Base-by-base conservation (phyloP, 2,888 invertebrate species). In the Hedya salicella region DNA sequence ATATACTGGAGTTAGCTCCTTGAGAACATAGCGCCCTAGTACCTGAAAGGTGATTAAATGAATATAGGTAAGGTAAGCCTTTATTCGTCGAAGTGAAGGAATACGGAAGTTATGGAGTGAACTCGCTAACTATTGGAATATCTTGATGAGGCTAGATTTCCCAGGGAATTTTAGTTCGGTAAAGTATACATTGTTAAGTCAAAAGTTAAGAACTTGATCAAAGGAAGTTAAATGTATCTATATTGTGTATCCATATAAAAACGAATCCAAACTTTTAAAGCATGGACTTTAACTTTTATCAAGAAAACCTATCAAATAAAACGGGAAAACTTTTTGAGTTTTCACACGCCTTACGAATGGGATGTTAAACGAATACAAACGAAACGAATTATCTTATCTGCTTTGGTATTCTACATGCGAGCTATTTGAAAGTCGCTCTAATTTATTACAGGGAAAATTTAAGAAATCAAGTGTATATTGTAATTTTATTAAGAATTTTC, bases 1-100 rank as follows among this genome's bases (percentile, higher is more conserved):
- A 79, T 79, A 70, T 75, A 70, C 74, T 32, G 62, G 72, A 79
- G 81, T 78, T 79, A 77, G 74, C 78, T 82, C 79, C 80, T 79
- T 73, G 75, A 76, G 71, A 75, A 77, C 72, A 78, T 83, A 75
- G 67, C 70, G 69, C 72, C 76, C 77, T 81, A 71, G 83, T 83
- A 80, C 71, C 64, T 67, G 49, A 40, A 36, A 48, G 60, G 40
- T 63, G 56, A 56, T 62, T 67, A 44, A 67, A 56, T 40, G 60
- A 59, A 39, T 61, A 52, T 46, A 59, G 59, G 50, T 63, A 56
- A 59, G 59, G 50, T 63, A 56, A 32, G 46, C 54, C 44, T 64
- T 57, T 54, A 53, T 53, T 49, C 39, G 21, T 62, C 50, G 17
- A 42, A 19, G 42, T 46, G 16, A 30, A 52, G 44, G 11, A 25